Evolutionary conservation across 2,113 vertebrate species (phyloP).

Genomic region (Clupea harengus): DNA sequence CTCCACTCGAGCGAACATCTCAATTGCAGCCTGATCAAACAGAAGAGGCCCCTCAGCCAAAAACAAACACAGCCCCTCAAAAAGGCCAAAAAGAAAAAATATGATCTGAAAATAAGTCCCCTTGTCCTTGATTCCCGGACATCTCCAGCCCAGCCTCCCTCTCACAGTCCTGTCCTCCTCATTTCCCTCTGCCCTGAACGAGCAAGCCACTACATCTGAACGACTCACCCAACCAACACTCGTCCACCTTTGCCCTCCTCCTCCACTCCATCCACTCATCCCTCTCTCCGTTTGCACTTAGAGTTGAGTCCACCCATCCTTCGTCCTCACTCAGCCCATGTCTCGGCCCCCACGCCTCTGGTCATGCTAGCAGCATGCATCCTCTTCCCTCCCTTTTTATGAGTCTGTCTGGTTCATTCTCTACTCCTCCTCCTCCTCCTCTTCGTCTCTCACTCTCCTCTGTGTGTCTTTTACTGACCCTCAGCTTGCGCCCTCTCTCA

Average conservation of each 20-base stretch:
- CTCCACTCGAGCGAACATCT: constrained; percentile 81
- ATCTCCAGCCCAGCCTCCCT: constrained; percentile 34
- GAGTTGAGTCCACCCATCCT: constrained; percentile 29
- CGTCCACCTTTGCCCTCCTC: neutral
- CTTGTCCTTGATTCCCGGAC: neutral
- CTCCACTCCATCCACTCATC: constrained; percentile 37
- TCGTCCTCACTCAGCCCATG: constrained; percentile 23
- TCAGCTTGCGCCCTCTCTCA: constrained; percentile 33
- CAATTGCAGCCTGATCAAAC: constrained; percentile 99
- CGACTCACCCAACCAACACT: neutral
- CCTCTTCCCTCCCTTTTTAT: constrained; percentile 56
- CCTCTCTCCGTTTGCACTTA: neutral
- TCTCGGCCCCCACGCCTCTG: constrained; percentile 26
- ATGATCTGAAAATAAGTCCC: neutral
- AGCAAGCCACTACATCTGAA: neutral
- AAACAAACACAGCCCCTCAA: neutral
- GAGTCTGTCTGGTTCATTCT: constrained; percentile 44
- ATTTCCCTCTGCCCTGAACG: constrained; percentile 40
- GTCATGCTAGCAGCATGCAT: constrained; percentile 62
- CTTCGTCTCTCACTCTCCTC: neutral
- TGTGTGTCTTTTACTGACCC: neutral
- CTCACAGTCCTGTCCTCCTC: constrained; percentile 33
- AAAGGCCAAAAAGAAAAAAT: neutral
- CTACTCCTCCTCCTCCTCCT: neutral
- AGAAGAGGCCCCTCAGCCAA: constrained; percentile 71